These are phyloP conservation scores for Muscicapa adusta DNA, from an alignment of 2,113 vertebrate genomes.

Conservation along the genomic window DNA sequence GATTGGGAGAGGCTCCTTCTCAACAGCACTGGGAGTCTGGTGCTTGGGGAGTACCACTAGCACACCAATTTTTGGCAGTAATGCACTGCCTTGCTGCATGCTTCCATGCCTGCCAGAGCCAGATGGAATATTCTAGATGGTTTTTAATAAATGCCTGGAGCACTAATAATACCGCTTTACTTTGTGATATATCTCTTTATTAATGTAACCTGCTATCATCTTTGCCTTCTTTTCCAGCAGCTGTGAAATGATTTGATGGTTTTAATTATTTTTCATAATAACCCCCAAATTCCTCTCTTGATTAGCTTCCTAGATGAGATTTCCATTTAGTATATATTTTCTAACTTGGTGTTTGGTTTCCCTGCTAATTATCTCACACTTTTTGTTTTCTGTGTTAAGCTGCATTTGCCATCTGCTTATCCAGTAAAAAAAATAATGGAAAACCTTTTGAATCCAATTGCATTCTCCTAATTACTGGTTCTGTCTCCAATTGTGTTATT, in stretches of 20 bases:
- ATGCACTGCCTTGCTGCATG: background rate
- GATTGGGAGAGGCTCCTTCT: background rate
- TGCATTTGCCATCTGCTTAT: conserved; percentile 64
- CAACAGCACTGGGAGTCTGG: background rate
- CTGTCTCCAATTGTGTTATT: conserved; percentile 51
- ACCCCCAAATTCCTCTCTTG: conserved; percentile 49
- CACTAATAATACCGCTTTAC: background rate
- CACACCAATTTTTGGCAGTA: background rate
- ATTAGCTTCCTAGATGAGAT: conserved; percentile 62
- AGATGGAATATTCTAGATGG: background rate
- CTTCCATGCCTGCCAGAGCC: background rate
- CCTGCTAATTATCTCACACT: conserved; percentile 51
- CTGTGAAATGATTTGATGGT: conserved; percentile 32
- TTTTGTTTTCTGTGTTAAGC: conserved; percentile 38
- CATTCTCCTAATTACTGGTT: conserved; percentile 44
- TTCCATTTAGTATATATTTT: conserved; percentile 55
- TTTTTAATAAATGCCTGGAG: conserved; percentile 7
- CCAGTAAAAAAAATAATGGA: conserved; percentile 51
- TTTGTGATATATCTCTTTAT: conserved; percentile 10
- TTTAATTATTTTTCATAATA: conserved; percentile 57
- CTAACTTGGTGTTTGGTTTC: conserved; percentile 55
- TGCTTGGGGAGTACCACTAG: background rate
- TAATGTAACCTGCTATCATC: conserved; percentile 42
- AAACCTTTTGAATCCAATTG: conserved; percentile 32
- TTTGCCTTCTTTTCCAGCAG: conserved; percentile 24